These are phyloP conservation scores for Serilophus lunatus DNA, from an alignment of 2,113 vertebrate species.

Conservation along the genomic window DNA sequence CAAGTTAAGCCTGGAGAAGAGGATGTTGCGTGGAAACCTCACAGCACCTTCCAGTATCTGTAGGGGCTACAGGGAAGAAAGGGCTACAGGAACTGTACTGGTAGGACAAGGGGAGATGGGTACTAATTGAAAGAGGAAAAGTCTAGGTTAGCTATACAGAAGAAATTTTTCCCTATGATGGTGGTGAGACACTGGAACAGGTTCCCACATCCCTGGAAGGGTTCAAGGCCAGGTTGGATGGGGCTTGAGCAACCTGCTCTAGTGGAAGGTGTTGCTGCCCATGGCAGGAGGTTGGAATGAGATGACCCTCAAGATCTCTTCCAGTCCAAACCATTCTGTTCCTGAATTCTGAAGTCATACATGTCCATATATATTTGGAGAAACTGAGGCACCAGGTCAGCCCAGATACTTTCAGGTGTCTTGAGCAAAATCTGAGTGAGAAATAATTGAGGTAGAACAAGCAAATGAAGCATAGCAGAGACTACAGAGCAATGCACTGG, in stretches of 20 bases:
- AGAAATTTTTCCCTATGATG: background rate
- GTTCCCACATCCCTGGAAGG: background rate
- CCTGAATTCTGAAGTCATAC: background rate
- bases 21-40: no score
- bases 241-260: background rate
- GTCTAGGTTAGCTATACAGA: background rate
- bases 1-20: background rate
- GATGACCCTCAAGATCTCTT: background rate
- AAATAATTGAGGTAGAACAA: background rate
- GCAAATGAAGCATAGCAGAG: background rate
- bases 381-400: background rate
- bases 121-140: background rate
- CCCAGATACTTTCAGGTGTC: background rate
- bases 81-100: background rate
- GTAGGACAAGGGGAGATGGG: background rate
- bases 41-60: no score
- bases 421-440: background rate
- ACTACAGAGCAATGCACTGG: background rate
- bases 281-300: background rate
- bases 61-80: background rate
- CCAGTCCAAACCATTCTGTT: background rate
- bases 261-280: background rate
- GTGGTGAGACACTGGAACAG: no score
- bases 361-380: rapidly evolving
- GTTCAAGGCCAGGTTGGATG: rapidly evolving